Percentiles rank a stretch among this genome's conserved stretches.
Conservation (phyloP, 2,888 invertebrate genomes). For the Cacoxenus indagator region DNA sequence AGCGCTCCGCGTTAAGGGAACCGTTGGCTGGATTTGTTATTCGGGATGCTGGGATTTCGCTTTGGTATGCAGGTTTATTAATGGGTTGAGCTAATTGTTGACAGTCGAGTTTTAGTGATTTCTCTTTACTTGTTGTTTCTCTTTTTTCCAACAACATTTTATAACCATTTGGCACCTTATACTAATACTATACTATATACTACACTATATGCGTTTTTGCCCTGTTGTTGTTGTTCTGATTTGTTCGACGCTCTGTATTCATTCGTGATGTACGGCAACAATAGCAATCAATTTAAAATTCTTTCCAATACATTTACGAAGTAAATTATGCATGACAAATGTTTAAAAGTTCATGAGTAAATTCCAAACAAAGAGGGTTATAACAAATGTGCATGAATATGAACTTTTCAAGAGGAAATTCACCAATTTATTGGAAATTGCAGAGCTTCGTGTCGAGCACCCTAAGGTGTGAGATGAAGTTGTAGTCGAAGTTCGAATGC, state of each 20-base stretch:
- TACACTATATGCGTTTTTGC: too few relatives aligned
- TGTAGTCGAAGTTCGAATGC: too few relatives aligned
- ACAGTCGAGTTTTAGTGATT: conserved; percentile 34
- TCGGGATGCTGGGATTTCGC: background rate
- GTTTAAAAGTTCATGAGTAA: conserved; percentile 61
- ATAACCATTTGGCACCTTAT: too few relatives aligned
- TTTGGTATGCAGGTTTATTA: conserved; percentile 40
- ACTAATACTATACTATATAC: too few relatives aligned
- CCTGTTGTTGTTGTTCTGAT: too few relatives aligned
- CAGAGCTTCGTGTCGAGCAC: too few relatives aligned
- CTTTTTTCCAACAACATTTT: background rate
- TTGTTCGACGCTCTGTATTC: too few relatives aligned
- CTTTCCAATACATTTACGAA: conserved; percentile 64
- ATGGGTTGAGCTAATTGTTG: conserved; percentile 63
- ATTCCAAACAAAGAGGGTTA: conserved; percentile 54
- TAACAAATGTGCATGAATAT: conserved; percentile 45
- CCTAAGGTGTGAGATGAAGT: too few relatives aligned
- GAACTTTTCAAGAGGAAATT: conserved; percentile 20
- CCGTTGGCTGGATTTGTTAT: background rate
- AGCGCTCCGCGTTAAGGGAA: too few relatives aligned
- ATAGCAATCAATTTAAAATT: conserved; percentile 65
- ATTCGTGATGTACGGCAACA: too few relatives aligned
- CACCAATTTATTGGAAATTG: too few relatives aligned
- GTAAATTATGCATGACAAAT: conserved; percentile 66
- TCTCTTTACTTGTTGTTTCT: background rate